A percentile compares a stretch with the other conserved stretches of the same genome.
phyloP scores from a whole-genome alignment of 2,888 invertebrate genomes.

The Nymphalis urticae region DNA sequence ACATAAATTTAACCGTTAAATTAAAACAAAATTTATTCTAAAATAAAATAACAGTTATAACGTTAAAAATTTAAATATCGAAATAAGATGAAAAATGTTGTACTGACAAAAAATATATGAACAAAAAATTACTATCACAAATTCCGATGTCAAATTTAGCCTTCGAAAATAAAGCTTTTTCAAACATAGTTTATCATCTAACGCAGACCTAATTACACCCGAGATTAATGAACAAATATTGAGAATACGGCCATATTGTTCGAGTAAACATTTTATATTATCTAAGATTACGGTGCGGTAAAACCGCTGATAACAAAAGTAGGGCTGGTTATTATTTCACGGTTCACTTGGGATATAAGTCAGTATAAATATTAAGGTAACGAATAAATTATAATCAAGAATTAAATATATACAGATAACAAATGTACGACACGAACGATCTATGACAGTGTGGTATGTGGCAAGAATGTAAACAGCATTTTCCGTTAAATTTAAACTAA shows the following conservation, averaged over 20 bases:
- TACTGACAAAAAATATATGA: not conserved
- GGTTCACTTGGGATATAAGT: constrained; percentile 4
- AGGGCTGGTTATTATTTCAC: constrained; percentile 49
- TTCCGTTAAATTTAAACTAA: too few relatives aligned
- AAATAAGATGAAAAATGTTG: too few relatives aligned
- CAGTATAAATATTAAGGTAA: too few relatives aligned
- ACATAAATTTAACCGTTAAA: too few relatives aligned
- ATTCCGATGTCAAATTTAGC: constrained; percentile 4
- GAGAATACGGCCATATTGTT: constrained; percentile 56
- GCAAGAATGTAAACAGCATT: too few relatives aligned
- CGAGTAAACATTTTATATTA: constrained; percentile 60
- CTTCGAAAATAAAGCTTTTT: constrained; percentile 19
- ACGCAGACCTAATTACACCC: constrained; percentile 33
- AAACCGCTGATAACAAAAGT: constrained; percentile 58
- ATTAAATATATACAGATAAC: too few relatives aligned
- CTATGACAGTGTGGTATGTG: too few relatives aligned
- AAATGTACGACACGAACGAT: too few relatives aligned
- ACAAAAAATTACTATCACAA: not conserved
- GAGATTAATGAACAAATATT: constrained; percentile 42
- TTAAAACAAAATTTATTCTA: too few relatives aligned
- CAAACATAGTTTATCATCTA: constrained; percentile 26
- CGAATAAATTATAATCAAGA: too few relatives aligned
- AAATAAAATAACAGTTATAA: too few relatives aligned
- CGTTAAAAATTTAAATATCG: too few relatives aligned
- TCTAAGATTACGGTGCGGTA: constrained; percentile 66